These are phyloP conservation scores for Passer domesticus DNA, from an alignment of 2,113 vertebrate genomes.

Conservation along the genomic window DNA sequence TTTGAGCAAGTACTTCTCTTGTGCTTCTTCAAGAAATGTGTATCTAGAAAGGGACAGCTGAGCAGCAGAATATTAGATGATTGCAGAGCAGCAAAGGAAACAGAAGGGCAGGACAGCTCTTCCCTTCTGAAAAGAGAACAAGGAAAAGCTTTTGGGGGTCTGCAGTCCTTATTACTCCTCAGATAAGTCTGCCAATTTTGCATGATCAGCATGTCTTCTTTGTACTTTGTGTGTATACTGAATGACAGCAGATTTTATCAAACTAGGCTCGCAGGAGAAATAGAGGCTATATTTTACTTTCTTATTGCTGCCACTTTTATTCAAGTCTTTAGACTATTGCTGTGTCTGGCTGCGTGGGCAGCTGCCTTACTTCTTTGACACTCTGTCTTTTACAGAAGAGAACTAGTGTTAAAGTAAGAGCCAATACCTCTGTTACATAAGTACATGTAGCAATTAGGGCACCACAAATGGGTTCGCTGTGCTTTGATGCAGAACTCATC, in stretches of 20 bases:
- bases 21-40: neutral
- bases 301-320: slow-evolving; percentile 7
- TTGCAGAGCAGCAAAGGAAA: neutral
- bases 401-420: neutral
- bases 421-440: neutral
- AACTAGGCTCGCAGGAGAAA: neutral
- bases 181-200: neutral
- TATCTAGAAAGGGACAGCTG: neutral
- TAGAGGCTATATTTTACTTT: neutral
- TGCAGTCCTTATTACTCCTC: neutral
- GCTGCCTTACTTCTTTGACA: neutral
- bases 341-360: neutral
- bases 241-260: neutral
- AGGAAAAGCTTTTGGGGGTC: neutral
- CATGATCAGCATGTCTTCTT: neutral
- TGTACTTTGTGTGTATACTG: neutral
- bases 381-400: neutral
- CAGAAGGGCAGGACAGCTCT: neutral
- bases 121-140: neutral
- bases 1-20: neutral
- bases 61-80: neutral
- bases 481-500: neutral
- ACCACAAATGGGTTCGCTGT: neutral
- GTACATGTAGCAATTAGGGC: neutral
- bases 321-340: neutral